phyloP scores from a whole-genome alignment of 2,113 vertebrate species.

The Tachuris rubrigastra region DNA sequence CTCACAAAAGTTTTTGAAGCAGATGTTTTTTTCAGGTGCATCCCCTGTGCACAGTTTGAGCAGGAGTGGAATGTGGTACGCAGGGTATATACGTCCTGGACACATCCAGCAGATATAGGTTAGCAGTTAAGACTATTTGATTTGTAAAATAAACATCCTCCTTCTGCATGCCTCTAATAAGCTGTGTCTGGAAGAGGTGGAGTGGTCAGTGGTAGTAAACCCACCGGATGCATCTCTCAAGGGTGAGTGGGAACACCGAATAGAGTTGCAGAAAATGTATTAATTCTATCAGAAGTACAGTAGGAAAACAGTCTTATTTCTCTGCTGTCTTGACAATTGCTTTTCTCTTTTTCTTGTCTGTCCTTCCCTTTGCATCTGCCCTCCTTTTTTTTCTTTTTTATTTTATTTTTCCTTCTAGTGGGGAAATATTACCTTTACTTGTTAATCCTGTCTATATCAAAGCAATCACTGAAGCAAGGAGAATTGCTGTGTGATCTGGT shows the following conservation, averaged over 20 bases:
- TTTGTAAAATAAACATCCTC: not conserved
- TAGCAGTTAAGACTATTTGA: not conserved
- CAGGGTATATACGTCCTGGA: not conserved
- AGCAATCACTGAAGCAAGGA: slow-evolving; percentile 78
- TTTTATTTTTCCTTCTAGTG: slow-evolving; percentile 67
- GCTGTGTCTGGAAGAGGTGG: not conserved
- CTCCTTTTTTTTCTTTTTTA: slow-evolving; percentile 51
- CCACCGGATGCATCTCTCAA: not conserved
- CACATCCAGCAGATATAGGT: not conserved
- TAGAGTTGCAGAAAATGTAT: not conserved
- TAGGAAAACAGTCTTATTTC: slow-evolving; percentile 49
- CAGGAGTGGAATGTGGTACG: not conserved
- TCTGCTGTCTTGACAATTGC: slow-evolving; percentile 65
- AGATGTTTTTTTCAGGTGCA: not conserved
- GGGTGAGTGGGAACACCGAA: not conserved
- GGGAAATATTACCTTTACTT: slow-evolving; percentile 79
- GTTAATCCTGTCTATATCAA: slow-evolving; percentile 85
- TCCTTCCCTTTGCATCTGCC: slow-evolving; percentile 65
- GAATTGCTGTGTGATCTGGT: slow-evolving; percentile 77
- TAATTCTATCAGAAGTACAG: not conserved
- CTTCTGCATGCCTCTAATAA: not conserved
- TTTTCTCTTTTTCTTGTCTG: slow-evolving; percentile 68
- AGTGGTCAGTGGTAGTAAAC: not conserved
- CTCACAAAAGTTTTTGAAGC: not conserved
- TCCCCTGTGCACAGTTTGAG: not conserved